Conservation (phyloP, 1,140 invertebrate species). For the Procambarus virginalis region DNA sequence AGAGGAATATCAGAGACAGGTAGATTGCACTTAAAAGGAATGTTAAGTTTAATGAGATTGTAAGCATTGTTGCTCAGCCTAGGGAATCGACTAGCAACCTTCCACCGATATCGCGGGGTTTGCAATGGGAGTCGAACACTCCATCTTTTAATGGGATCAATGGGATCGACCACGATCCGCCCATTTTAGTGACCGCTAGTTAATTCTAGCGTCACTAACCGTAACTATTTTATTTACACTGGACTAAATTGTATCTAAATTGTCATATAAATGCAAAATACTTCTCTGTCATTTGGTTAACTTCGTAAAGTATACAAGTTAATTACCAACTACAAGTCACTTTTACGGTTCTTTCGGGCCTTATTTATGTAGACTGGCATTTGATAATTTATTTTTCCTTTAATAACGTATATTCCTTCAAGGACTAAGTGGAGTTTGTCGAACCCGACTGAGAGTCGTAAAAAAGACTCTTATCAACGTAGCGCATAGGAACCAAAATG, state of each 20-base stretch:
- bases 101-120: too few relatives aligned
- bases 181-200: background rate
- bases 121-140: too few relatives aligned
- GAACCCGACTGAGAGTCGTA: background rate
- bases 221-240: background rate
- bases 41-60: too few relatives aligned
- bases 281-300: conserved; percentile 14
- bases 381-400: conserved; percentile 22
- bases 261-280: background rate
- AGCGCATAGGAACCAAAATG: background rate
- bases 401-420: conserved; percentile 27
- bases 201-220: background rate
- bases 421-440: background rate
- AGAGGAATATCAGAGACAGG: too few relatives aligned
- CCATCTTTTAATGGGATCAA: too few relatives aligned
- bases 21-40: too few relatives aligned
- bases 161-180: too few relatives aligned
- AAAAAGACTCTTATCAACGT: background rate
- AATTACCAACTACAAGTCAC: conserved; percentile 9
- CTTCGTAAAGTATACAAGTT: background rate
- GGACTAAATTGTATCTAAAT: conserved; percentile 3
- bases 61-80: too few relatives aligned
- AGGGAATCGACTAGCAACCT: too few relatives aligned
- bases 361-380: conserved; percentile 5
- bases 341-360: conserved; percentile 14